These are phyloP conservation scores for Glossosoma conforme DNA, from an alignment of 1,140 invertebrate species.

Conservation along the genomic window DNA sequence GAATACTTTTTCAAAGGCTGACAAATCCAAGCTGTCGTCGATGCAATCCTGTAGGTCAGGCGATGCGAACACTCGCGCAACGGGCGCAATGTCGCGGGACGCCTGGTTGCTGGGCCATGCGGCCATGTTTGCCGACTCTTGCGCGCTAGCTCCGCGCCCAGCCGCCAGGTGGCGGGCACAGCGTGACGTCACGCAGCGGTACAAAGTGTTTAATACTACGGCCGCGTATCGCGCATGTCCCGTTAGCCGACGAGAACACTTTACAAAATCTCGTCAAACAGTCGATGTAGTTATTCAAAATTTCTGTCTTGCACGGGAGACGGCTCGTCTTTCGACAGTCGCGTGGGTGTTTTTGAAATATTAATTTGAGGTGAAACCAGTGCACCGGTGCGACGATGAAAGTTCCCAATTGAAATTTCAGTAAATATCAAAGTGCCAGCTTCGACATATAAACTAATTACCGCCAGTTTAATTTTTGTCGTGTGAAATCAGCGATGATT, in stretches of 20 bases:
- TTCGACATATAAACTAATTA: slow-evolving; percentile 13
- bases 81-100: slow-evolving; percentile 26
- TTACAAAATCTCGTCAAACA: slow-evolving; percentile 14
- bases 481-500: slow-evolving; percentile 17
- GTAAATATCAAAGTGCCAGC: too few species aligned
- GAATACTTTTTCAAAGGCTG: slow-evolving; percentile 50
- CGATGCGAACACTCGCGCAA: slow-evolving; percentile 45
- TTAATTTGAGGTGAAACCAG: background rate
- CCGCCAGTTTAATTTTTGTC: slow-evolving; percentile 6
- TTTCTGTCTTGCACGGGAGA: slow-evolving; percentile 10
- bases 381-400: too few species aligned
- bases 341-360: slow-evolving; percentile 1
- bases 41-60: slow-evolving; percentile 54
- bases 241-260: slow-evolving; percentile 23
- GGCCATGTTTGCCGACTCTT: slow-evolving; percentile 24
- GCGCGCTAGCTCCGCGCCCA: too few species aligned
- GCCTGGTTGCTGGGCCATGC: slow-evolving; percentile 13
- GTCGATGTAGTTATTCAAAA: slow-evolving; percentile 17
- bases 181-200: too few species aligned
- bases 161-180: background rate
- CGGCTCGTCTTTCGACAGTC: slow-evolving; percentile 1
- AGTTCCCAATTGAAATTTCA: too few species aligned
- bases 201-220: too few species aligned
- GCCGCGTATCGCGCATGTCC: slow-evolving; percentile 27
- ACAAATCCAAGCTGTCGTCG: slow-evolving; percentile 52